Evolutionary conservation across 2,888 invertebrate species (phyloP).

Genomic region (Mechanitis messenoides): DNA sequence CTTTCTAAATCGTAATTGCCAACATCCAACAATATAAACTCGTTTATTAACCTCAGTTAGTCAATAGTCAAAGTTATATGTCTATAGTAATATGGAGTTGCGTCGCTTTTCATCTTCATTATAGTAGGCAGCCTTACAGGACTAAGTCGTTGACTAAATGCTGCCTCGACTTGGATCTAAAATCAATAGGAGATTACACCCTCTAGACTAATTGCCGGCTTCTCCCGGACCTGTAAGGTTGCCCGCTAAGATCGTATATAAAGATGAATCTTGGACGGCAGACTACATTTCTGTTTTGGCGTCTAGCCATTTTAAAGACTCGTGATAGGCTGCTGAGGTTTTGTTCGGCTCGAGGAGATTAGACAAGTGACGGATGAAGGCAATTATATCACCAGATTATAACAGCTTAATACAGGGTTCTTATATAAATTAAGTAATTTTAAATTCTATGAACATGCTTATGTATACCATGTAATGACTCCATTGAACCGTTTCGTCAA

Average conservation of each 20-base stretch:
- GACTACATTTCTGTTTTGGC: constrained; percentile 2
- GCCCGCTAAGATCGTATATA: constrained; percentile 14
- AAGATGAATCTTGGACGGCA: constrained; percentile 11
- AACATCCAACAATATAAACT: background rate
- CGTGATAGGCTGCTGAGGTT: constrained; percentile 4
- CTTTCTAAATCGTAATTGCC: too few species aligned
- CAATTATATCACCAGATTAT: background rate
- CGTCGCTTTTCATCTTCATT: constrained; percentile 27
- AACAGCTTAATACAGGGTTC: background rate
- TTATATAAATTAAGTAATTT: background rate
- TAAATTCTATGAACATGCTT: background rate
- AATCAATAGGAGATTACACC: constrained; percentile 32
- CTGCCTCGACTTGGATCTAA: constrained; percentile 26
- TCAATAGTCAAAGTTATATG: background rate
- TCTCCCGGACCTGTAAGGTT: constrained; percentile 17
- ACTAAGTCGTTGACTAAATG: constrained; percentile 27
- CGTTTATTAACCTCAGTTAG: background rate
- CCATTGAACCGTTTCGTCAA: constrained; percentile 1
- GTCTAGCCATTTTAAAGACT: constrained; percentile 4
- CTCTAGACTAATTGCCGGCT: constrained; percentile 29
- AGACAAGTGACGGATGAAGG: background rate
- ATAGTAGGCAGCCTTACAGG: constrained; percentile 25
- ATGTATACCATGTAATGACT: background rate
- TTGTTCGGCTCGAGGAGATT: background rate
- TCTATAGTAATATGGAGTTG: background rate